Evolutionary conservation across 2,888 invertebrate species (phyloP).

Genomic region (Cacoxenus indagator): DNA sequence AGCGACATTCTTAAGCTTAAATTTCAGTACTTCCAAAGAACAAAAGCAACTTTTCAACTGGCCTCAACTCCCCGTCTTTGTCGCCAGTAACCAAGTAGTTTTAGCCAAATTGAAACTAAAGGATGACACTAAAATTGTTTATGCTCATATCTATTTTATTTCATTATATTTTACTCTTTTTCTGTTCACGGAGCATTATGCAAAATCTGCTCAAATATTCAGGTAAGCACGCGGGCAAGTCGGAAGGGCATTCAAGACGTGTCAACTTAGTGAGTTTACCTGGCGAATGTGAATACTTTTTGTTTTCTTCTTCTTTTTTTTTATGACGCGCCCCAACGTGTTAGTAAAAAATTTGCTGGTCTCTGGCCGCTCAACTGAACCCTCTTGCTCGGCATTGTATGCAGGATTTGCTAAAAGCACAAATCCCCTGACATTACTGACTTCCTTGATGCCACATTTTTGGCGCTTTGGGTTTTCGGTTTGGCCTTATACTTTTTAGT

Average conservation of each 20-base stretch:
- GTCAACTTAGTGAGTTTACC: neutral
- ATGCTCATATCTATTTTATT: slow-evolving; percentile 4
- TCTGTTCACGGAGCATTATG: neutral
- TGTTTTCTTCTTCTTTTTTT: neutral
- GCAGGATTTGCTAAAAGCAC: neutral
- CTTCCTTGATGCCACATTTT: too few relatives aligned
- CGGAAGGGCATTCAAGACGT: neutral
- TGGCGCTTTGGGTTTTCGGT: neutral
- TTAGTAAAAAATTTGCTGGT: slow-evolving; percentile 3
- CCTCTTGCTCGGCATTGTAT: neutral
- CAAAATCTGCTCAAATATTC: slow-evolving; percentile 9
- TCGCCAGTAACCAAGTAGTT: neutral
- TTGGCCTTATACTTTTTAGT: neutral
- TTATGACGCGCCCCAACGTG: neutral
- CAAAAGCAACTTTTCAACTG: slow-evolving; percentile 25
- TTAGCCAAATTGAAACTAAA: slow-evolving; percentile 6
- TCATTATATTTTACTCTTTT: neutral
- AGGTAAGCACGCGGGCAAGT: neutral
- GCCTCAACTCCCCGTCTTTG: neutral
- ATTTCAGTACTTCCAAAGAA: slow-evolving; percentile 33
- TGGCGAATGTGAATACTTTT: neutral
- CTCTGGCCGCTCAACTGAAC: neutral
- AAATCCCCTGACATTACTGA: neutral
- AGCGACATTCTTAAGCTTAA: slow-evolving; percentile 50
- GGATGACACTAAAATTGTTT: neutral